Base-by-base conservation (phyloP, 2,888 invertebrate genomes). In the Caenorhabditis zanzibari region DNA sequence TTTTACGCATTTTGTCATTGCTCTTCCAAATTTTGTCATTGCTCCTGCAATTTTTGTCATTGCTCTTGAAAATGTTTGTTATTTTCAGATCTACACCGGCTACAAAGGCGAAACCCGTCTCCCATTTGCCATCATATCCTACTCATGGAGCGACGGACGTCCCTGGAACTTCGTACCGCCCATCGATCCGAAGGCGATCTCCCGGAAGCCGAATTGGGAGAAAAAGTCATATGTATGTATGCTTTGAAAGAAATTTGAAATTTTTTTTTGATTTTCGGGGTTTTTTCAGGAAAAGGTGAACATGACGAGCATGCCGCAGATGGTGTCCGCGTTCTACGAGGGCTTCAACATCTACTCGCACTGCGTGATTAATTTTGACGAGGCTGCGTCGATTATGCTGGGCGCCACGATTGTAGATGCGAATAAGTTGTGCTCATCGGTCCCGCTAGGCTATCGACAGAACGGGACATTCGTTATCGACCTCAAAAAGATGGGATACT, bases 401-500 rank as follows among this genome's bases (percentile, higher is more conserved):
- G 89, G 89, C 28, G 89, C 81, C n/a, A 84, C 82, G 0, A 19
- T 64, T 9, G 81, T 88, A 19, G 86, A 88, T 22, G 41, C 22
- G 28, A 74, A 79, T 28, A 83, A 79, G 83, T 82, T 86, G 16
- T 87, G 85, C 58, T 49, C 72, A 5, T 75, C 83, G 1, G 86
- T 88, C 7, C 89, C 89, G 0, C 82, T 86, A 14, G 84, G 85
- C n/a, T 89, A 82, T 54, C 81, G 84, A 2, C 84, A 85, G 63
- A 63, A 82, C 22, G 89, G 89, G 19, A 86, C 89, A 1, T 89
- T 89, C 61, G 87, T 89, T 2, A 81, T 89, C 49, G 86, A 87
- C 59, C 72, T 88, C 10, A 84, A 84, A 72, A 22, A 68, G 66
- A 75, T 84, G 80, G 71, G 75, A 5, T 41, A 69, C 19, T 66